Evolutionary conservation across 2,797 vertebrate species (phyloP).

Genomic region (Eulemur rubriventer): DNA sequence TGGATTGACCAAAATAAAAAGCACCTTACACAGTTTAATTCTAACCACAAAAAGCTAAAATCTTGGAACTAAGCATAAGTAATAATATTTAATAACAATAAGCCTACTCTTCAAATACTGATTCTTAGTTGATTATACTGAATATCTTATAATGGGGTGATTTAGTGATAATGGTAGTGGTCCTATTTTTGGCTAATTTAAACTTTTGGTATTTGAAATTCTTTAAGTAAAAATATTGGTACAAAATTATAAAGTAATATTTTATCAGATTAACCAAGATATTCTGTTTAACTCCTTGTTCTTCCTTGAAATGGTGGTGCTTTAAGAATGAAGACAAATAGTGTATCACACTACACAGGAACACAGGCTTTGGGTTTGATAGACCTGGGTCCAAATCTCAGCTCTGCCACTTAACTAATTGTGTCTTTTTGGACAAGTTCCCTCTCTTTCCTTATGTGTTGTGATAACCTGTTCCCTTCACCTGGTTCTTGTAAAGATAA

Average conservation of each 20-base stretch:
- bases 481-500: not conserved
- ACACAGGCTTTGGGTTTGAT: not conserved
- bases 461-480: not conserved
- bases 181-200: not conserved
- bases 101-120: not conserved
- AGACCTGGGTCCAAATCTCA: not conserved
- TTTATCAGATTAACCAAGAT: not conserved
- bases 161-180: not conserved
- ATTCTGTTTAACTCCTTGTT: not conserved
- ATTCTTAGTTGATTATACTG: not conserved
- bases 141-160: not conserved
- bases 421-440: not conserved
- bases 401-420: not conserved
- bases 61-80: not conserved
- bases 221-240: not conserved
- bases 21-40: not conserved
- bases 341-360: rapidly evolving
- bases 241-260: not conserved
- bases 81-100: not conserved
- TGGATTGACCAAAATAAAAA: not conserved
- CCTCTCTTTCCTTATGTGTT: not conserved
- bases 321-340: not conserved
- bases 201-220: not conserved
- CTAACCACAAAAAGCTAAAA: not conserved
- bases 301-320: not conserved